A percentile compares a stretch with the other conserved stretches of the same genome.
These are phyloP conservation scores for Drosophila melanosoma DNA, from an alignment of 2,888 invertebrate species.

Conservation along the genomic window DNA sequence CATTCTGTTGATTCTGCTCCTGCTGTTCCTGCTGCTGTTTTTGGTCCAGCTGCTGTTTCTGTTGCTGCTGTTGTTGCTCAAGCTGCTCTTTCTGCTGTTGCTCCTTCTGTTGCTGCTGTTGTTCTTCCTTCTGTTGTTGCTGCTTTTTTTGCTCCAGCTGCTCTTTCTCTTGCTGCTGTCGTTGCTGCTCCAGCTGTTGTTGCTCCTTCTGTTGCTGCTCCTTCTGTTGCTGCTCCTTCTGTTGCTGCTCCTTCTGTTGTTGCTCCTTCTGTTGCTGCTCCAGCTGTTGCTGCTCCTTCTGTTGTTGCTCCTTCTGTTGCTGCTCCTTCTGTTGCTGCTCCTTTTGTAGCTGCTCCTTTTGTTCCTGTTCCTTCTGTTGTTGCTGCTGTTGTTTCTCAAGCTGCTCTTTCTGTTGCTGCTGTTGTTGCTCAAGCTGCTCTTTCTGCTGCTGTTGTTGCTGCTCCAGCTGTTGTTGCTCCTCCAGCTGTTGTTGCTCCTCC, in stretches of 20 bases:
- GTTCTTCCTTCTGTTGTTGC: constrained; percentile 4
- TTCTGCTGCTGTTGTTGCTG: neutral
- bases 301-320: neutral
- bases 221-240: neutral
- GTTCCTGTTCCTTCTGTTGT: neutral
- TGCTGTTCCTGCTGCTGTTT: neutral
- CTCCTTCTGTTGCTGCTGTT: neutral
- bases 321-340: neutral
- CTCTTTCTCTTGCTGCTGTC: neutral
- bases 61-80: neutral
- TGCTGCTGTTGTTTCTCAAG: too few relatives aligned
- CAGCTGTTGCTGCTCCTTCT: neutral
- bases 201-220: neutral
- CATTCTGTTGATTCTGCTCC: constrained; percentile 1
- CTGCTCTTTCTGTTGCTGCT: neutral
- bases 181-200: constrained; percentile 1
- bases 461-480: neutral
- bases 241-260: neutral
- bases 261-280: neutral
- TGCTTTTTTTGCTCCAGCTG: neutral
- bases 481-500: neutral
- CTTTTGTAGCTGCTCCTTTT: constrained; percentile 6
- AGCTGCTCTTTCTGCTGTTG: neutral
- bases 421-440: neutral
- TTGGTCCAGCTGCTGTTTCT: neutral